These are phyloP conservation scores for Brachycybe producta DNA, from an alignment of 2,888 invertebrate genomes.

Conservation along the genomic window DNA sequence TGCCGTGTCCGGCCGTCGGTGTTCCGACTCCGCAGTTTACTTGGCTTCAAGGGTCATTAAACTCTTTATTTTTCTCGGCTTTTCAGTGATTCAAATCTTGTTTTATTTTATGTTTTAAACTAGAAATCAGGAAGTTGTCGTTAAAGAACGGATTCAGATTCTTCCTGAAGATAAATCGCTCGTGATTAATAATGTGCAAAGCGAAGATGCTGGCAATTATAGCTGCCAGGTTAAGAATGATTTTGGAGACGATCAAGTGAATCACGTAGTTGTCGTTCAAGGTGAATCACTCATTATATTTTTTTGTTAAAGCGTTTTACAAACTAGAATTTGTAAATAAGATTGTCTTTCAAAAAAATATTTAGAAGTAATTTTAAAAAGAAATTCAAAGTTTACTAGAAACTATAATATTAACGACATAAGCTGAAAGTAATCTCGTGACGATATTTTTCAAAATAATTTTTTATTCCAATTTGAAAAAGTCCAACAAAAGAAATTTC, in stretches of 20 bases:
- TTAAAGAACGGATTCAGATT: constrained; percentile 11
- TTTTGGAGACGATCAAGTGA: constrained; percentile 32
- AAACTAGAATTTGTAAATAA: too few relatives aligned
- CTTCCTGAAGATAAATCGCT: constrained; percentile 31
- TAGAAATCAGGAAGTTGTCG: constrained; percentile 11
- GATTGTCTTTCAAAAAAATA: too few relatives aligned
- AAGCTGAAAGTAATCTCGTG: too few relatives aligned
- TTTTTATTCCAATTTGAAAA: too few relatives aligned
- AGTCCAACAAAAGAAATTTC: too few relatives aligned
- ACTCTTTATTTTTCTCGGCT: neutral
- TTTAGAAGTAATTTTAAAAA: too few relatives aligned
- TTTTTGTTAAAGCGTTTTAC: too few relatives aligned
- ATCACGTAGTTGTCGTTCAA: constrained; percentile 31
- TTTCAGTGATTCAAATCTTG: neutral
- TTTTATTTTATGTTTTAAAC: neutral
- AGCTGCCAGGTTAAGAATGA: constrained; percentile 33
- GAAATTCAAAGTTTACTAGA: too few relatives aligned
- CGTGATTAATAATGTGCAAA: constrained; percentile 27
- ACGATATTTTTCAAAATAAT: too few relatives aligned
- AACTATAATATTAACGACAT: too few relatives aligned
- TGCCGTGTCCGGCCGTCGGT: constrained; percentile 15
- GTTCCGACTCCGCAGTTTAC: constrained; percentile 8
- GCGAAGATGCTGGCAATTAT: constrained; percentile 33
- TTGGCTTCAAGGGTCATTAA: constrained; percentile 15
- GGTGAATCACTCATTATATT: too few relatives aligned